Evolutionary conservation across 2,888 invertebrate species (phyloP), one percentile per base, ranked within the genome.

Genomic region (Brachypterus glaber): DNA sequence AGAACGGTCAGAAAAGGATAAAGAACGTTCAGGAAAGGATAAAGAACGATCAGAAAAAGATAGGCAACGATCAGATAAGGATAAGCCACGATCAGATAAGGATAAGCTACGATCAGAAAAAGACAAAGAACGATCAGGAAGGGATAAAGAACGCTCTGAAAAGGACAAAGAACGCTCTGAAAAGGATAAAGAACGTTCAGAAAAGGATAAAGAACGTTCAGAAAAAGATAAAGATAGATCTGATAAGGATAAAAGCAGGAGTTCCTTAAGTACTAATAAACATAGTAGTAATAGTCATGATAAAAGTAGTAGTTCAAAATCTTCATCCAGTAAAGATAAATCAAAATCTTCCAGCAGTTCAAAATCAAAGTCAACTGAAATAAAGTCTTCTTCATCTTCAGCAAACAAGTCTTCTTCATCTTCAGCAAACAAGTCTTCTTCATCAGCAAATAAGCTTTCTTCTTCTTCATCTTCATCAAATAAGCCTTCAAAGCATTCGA

Each of bases 41-140:
- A 45, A 49, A 44, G n/a, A 53, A 29, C 30, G 24, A 26, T 37
- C 43, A 17, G 41, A 36, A 9, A 40, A 53, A 45, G 45, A 46
- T 33, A 62, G 59, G 39, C 57, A 58, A 29, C 55, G 44, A 17
- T 58, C 53, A 40, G 54, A 58, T 12, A 34, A 36, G 11, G 33
- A 40, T 30, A 59, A 58, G n/a, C n/a, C n/a, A n/a, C n/a, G n/a
- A n/a, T n/a, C n/a, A 45, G 33, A 47, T 5, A 51, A 41, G 26
- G 62, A 57, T 30, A 60, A 63, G 18, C 45, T 35, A 29, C 59
- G 52, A 46, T 34, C 37, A n/a, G 51, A 46, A 33, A 54, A 49
- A 30, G 46, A 51, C 31, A 44, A 30, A 24, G 32, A 31, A 31
- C 30, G 24, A 31, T 25, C 18, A n/a, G 40, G 32, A 15, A 46